Evolutionary conservation across 2,888 invertebrate species (phyloP), one percentile per base, ranked within the genome.

Genomic region (Cynaeus angustus): DNA sequence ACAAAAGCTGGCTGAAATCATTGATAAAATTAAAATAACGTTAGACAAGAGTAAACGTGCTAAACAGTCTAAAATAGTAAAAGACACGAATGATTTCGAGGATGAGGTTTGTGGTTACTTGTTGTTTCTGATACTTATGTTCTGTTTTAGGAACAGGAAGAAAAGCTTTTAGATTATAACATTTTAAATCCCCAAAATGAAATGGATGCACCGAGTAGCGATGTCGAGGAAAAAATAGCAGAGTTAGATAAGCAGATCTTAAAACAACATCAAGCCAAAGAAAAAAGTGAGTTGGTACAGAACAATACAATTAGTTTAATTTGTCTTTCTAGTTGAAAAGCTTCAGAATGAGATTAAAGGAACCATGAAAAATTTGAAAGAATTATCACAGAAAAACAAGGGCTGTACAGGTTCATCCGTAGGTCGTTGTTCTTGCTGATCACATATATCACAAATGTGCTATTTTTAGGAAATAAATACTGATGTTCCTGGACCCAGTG

Each of bases 251-350:
- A 38, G 37, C 55, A 55, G 16, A 12, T 55, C 3, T 1, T 52
- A 2, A 33, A 33, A 28, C 52, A 52, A 52, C 52, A 52, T 33
- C 13, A 55, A n/a, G 16, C 37, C 4, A 38, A 55, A 38, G 38
- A 37, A 38, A 55, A 55, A 38, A 38, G 55, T 38, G 9, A n/a
- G 33, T 52, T 28, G 4, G 0, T 30, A 28, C 7, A 28, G 21
- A 33, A 33, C 33, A 33, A n/a, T 4, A 21, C 21, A 21, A 4
- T 21, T 21, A 4, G 4, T 21, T 21, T 3, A 21, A 21, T 21
- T n/a, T 33, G 3, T 1, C 7, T 37, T 16, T 14, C 33, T 52
- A 33, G 30, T 30, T 10, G 14, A 14, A 3, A 14, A 6, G 30
- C 52, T 46, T 4, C 46, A 46, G 9, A 46, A 2, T 1, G 41